Conservation (phyloP, 37 sponge, comb jelly and placozoan species). For the Chondrosia reniformis region DNA sequence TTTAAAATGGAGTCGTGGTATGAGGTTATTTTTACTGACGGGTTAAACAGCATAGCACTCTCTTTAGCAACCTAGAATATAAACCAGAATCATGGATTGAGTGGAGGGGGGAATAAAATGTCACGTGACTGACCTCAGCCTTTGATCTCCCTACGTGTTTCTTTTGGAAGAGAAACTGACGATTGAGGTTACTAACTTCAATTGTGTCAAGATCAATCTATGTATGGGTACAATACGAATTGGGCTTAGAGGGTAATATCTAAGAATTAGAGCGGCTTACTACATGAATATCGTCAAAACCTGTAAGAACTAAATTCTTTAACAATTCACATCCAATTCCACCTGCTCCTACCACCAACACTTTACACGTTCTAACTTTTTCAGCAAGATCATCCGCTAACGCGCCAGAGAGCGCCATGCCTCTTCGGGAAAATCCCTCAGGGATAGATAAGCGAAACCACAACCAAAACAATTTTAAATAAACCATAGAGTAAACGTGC, state of each 20-base stretch:
- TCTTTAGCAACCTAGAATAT: conserved; percentile 77
- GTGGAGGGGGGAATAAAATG: too few relatives aligned
- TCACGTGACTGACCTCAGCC: conserved; percentile 47
- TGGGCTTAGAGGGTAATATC: background rate
- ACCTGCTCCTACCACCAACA: conserved; percentile 98
- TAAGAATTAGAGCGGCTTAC: conserved; percentile 30
- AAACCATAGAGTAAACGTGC: too few relatives aligned
- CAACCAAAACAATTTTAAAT: background rate
- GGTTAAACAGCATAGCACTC: conserved; percentile 82
- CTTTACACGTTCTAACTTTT: conserved; percentile 4
- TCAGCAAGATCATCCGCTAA: background rate
- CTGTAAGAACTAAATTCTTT: conserved; percentile 95
- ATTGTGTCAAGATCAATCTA: conserved; percentile 98
- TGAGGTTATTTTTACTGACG: conserved; percentile 76
- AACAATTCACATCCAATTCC: conserved; percentile 98
- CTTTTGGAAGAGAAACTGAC: conserved; percentile 98
- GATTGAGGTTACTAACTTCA: conserved; percentile 96
- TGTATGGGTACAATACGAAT: background rate
- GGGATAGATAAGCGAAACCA: background rate
- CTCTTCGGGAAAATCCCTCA: background rate
- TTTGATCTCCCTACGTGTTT: conserved; percentile 94
- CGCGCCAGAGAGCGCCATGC: background rate
- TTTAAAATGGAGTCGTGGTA: conserved; percentile 80
- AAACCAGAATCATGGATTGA: too few relatives aligned
- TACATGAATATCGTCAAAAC: conserved; percentile 78